Conservation (phyloP, 2,797 vertebrate species). For the Emys orbicularis region DNA sequence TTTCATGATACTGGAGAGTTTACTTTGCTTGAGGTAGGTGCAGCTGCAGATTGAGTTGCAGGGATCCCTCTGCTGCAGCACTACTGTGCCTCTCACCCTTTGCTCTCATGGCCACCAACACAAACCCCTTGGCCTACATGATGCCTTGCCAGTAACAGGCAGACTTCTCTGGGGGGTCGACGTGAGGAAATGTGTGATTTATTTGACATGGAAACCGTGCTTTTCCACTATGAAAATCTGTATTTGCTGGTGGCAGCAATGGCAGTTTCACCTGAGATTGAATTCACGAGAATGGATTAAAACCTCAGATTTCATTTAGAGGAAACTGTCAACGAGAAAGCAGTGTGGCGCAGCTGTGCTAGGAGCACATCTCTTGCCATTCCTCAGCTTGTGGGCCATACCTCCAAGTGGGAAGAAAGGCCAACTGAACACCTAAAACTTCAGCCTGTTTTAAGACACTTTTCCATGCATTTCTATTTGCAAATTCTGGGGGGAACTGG, state of each 20-base stretch:
- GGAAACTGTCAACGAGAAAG: not conserved
- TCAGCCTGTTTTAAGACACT: not conserved
- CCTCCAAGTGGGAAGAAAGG: not conserved
- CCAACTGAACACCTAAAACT: not conserved
- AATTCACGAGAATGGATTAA: not conserved
- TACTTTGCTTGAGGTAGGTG: not conserved
- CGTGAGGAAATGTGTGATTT: not conserved
- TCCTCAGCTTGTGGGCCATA: not conserved
- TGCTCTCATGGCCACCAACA: rapidly evolving
- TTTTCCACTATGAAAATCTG: not conserved
- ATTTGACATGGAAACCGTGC: not conserved
- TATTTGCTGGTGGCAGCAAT: not conserved
- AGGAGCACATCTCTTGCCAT: not conserved
- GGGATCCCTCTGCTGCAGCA: not conserved
- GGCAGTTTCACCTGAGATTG: not conserved
- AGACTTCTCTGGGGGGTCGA: not conserved
- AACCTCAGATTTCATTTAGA: not conserved
- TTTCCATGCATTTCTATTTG: not conserved
- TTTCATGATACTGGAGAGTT: not conserved
- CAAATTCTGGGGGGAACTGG: not conserved
- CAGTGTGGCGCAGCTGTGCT: not conserved
- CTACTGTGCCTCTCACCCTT: not conserved
- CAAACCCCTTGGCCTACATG: not conserved
- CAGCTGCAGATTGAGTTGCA: not conserved
- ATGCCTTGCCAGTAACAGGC: not conserved